Evolutionary conservation across 1,140 invertebrate species (phyloP), one percentile per base, ranked within the genome.

Genomic region (Zaprionus davidi): DNA sequence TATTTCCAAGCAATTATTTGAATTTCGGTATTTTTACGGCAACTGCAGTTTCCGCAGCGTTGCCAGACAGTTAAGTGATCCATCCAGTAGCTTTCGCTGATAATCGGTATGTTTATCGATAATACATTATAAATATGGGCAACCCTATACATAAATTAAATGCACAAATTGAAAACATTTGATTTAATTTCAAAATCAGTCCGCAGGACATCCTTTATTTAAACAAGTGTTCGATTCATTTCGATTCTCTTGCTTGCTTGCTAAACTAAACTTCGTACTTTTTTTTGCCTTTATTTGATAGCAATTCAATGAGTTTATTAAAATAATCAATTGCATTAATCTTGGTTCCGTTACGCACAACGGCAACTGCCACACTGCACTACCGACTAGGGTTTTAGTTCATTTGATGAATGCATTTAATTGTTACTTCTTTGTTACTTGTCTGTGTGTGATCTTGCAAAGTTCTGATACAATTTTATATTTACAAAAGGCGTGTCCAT

Each of bases 231-330:
- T 15, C 9, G 49, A 28, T 20, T 58, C 3, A 51, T 31, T 22
- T 77, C 56, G 72, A 68, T 82, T 72, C 80, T 78, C 51, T 83
- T 81, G 76, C 78, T 83, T 81, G 76, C 78, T 90, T 84, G 76
- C 78, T 85, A 88, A 88, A 90, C 78, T 88, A 88, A 88, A 84
- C 79, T 74, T 72, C 78, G 82, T 84, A 79, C 66, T 83, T 81
- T 26, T 26, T 26, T 84, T 88, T 86, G 62, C 62, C 67, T 86
- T 86, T 79, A 79, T 76, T 82, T 76, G 56, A 65, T 49, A 49
- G 46, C 17, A 49, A 49, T 12, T 49, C 7, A 49, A 49, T 49
- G 20, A 88, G 74, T 88, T 88, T 72, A 81, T 84, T 81, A 81
- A 81, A 83, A 90, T 78, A 84, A 85, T 79, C 79, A 86, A 86